These are phyloP conservation scores for Pseudois nayaur DNA, from an alignment of 2,113 vertebrate genomes.

Conservation along the genomic window DNA sequence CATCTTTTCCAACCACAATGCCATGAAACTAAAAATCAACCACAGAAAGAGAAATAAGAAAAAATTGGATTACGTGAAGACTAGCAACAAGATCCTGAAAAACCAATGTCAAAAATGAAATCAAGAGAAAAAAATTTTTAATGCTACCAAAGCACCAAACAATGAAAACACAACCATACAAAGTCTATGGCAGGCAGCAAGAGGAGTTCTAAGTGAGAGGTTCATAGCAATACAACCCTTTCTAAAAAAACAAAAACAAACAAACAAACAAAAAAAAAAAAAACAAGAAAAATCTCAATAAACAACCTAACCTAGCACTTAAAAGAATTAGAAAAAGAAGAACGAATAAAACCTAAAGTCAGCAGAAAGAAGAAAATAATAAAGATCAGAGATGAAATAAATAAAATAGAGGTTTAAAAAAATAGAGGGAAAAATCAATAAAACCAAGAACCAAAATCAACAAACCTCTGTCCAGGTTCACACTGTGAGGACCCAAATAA, in stretches of 20 bases:
- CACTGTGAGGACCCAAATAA: background rate
- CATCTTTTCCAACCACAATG: background rate
- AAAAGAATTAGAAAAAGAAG: background rate
- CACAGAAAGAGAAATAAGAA: background rate
- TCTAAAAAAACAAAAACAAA: background rate
- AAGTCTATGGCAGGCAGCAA: background rate
- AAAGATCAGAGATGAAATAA: background rate
- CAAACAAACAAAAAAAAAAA: too few relatives aligned
- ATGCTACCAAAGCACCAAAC: background rate
- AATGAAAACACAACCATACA: background rate
- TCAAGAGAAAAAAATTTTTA: background rate
- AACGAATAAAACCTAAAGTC: background rate
- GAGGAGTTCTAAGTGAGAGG: background rate
- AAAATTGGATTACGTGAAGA: background rate
- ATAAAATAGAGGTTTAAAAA: background rate
- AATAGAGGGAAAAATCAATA: background rate
- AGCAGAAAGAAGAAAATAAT: background rate
- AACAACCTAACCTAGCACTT: background rate
- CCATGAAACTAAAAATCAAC: background rate
- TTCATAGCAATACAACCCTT: background rate
- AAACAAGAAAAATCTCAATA: background rate
- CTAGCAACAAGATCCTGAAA: background rate
- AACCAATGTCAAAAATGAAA: background rate
- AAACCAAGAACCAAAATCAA: background rate
- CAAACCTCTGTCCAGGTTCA: background rate